A percentile compares a stretch with the other conserved stretches of the same genome.
Evolutionary conservation across 2,113 vertebrate genomes (phyloP).

Genomic region (Eubucco bourcierii): DNA sequence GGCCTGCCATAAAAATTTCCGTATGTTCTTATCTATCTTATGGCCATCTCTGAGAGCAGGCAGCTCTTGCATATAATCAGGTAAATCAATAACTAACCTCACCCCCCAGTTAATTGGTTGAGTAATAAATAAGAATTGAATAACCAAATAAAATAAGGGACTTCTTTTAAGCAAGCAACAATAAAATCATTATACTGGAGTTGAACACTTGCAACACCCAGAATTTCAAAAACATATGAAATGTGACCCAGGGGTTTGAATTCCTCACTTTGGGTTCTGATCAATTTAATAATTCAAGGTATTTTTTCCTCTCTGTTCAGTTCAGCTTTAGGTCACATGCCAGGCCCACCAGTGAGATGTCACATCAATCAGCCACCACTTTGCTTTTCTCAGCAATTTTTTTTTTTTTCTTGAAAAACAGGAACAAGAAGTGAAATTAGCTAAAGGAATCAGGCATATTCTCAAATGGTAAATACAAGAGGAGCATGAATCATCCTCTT

Average conservation of each 20-base stretch:
- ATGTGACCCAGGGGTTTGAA: neutral
- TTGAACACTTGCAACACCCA: neutral
- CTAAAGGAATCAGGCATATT: constrained; percentile 20
- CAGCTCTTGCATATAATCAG: accelerated
- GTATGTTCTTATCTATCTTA: neutral
- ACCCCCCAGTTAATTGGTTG: neutral
- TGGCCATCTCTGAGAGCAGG: neutral
- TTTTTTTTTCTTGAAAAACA: neutral
- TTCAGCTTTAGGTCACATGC: neutral
- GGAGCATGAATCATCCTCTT: constrained; percentile 65
- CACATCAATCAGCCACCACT: neutral
- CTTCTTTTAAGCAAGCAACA: neutral
- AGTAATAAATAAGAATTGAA: neutral
- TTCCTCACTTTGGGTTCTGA: neutral
- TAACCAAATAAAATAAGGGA: neutral
- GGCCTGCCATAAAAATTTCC: neutral
- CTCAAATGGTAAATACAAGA: constrained; percentile 67
- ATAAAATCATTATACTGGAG: neutral
- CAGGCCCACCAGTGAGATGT: neutral
- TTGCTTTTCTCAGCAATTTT: neutral
- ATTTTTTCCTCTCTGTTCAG: neutral
- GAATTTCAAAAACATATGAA: neutral
- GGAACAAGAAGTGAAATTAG: constrained; percentile 59
- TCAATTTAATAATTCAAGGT: neutral
- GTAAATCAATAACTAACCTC: neutral